Conservation (phyloP, 2,888 invertebrate genomes). For the Fragum whitleyi region DNA sequence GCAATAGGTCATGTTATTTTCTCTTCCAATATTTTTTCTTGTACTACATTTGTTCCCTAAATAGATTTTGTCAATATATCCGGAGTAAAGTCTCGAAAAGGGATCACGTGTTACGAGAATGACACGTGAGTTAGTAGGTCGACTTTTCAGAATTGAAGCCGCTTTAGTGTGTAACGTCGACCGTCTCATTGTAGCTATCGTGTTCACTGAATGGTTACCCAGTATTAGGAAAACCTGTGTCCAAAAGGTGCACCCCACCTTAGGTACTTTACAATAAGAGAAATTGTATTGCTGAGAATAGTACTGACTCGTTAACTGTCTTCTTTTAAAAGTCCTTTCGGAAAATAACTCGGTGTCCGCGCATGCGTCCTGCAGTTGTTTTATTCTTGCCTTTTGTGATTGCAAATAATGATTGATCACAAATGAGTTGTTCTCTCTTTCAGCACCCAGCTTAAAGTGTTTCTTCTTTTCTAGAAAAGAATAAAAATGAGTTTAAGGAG, state of each 20-base stretch:
- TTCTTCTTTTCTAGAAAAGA: too few relatives aligned
- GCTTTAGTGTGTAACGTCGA: background rate
- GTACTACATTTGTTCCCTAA: background rate
- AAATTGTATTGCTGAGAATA: slow-evolving; percentile 27
- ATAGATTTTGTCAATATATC: slow-evolving; percentile 41
- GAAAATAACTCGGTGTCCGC: background rate
- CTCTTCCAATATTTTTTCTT: background rate
- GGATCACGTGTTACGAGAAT: slow-evolving; percentile 54
- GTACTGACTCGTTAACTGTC: background rate
- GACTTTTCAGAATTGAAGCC: background rate
- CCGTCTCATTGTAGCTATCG: slow-evolving; percentile 10
- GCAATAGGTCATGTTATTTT: background rate
- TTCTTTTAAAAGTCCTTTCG: background rate
- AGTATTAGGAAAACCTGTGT: slow-evolving; percentile 37
- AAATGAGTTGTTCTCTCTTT: too few relatives aligned
- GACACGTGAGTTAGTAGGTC: background rate
- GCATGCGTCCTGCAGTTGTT: background rate
- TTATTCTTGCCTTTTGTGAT: background rate
- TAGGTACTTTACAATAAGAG: slow-evolving; percentile 44
- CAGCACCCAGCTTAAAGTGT: too few relatives aligned
- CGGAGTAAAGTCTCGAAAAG: slow-evolving; percentile 41
- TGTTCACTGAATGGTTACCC: background rate
- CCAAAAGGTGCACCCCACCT: slow-evolving; percentile 44
- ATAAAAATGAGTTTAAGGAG: too few relatives aligned
- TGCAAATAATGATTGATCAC: background rate